Evolutionary conservation across 2,113 vertebrate genomes (phyloP).

Genomic region (Uria lomvia): DNA sequence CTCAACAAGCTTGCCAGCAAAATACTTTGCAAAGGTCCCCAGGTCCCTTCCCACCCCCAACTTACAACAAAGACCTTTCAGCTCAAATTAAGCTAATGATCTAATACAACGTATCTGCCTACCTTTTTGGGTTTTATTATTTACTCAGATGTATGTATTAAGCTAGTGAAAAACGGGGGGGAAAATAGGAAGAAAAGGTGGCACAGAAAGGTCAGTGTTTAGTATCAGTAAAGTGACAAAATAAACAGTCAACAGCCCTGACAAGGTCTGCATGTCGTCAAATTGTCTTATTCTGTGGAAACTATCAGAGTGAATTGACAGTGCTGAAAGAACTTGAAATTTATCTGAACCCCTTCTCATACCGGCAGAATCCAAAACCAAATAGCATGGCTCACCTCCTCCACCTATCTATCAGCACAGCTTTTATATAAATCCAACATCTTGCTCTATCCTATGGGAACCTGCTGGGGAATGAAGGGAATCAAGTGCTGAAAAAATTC

Average conservation of each 20-base stretch:
- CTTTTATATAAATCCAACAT: conserved; percentile 75
- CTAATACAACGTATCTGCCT: conserved; percentile 75
- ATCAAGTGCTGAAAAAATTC: conserved; percentile 79
- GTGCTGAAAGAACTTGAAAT: conserved; percentile 63
- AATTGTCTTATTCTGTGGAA: conserved; percentile 58
- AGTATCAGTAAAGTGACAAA: conserved; percentile 72
- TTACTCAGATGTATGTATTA: conserved; percentile 68
- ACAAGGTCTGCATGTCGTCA: conserved; percentile 66
- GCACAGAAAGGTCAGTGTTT: conserved; percentile 70
- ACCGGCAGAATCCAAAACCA: conserved; percentile 65
- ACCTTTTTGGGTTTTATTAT: conserved; percentile 71
- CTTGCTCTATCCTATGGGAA: conserved; percentile 84
- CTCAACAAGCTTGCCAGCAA: conserved; percentile 86
- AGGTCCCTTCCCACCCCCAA: conserved; percentile 79
- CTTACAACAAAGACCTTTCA: conserved; percentile 85
- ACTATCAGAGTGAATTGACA: conserved; percentile 58
- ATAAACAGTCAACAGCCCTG: conserved; percentile 68
- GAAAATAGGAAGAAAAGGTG: conserved; percentile 47
- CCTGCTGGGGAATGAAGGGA: conserved; percentile 76
- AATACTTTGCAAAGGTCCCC: conserved; percentile 86
- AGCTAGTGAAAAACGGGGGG: conserved; percentile 1
- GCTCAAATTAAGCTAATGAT: conserved; percentile 88
- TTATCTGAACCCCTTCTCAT: conserved; percentile 60
- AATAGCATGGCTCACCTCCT: conserved; percentile 69
- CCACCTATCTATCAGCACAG: conserved; percentile 76